Base-by-base conservation (phyloP, 2,113 vertebrate genomes). In the Tympanuchus pallidicinctus region DNA sequence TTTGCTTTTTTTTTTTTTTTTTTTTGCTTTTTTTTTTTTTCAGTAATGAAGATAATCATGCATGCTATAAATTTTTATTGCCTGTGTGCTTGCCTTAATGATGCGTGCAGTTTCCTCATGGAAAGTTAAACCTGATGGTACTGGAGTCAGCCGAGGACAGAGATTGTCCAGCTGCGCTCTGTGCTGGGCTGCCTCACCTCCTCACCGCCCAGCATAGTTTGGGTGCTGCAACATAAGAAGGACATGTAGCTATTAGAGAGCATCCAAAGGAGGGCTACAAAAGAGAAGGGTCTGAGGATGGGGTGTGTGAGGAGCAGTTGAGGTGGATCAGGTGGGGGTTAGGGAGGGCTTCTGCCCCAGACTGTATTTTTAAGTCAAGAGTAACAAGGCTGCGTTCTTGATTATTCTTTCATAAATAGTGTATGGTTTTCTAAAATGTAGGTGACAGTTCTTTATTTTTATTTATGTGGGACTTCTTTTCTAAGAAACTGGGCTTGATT, bases 31-130 rank as follows among this genome's bases (percentile, higher is more conserved):
- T 38, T 38, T 10, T 13, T 25, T 67, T 3, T 22, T 22, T 1
- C 50, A 30, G 30, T 56, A 36, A 61, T 34, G 32, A 82, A 50
- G 24, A 71, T 24, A 84, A 38, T 13, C 42, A 6, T 2, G 5
- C 15, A 7, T 59, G 15, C 11, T 54, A 81, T 59, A 40, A 45
- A 30, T 40, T 63, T 89, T 82, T 77, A 11, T 13, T 84, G n/a
- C 13, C 25, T 28, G 3, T 20, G 5, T 78, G 56, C 42, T 52
- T 73, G 30, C 28, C 42, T 52, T 73, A 4, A 4, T 54, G 30
- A 11, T 67, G 32, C 22, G 3, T 24, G 36, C 40, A 52, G 8
- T 40, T 86, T 48, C 45, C 45, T 16, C 50, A 6, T 0, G 0
- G 42, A 63, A 47, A 50, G 52, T 71, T 72, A 85, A 72, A 38